phyloP scores from a whole-genome alignment of 2,888 invertebrate genomes.

The Phytoseiulus persimilis region DNA sequence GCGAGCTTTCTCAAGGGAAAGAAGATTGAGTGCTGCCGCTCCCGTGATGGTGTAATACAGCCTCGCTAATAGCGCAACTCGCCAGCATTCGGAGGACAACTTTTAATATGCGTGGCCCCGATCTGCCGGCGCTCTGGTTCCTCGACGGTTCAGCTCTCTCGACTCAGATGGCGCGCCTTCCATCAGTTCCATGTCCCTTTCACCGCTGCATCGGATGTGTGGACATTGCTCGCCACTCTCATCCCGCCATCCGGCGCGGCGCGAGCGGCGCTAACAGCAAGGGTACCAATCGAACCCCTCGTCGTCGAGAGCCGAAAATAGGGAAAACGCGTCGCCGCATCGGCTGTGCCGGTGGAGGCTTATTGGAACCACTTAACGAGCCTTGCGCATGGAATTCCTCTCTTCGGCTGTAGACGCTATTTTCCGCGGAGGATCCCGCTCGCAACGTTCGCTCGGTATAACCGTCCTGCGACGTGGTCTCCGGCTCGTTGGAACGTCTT shows the following conservation, averaged over 20 bases:
- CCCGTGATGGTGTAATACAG: neutral
- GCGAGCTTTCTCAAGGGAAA: neutral
- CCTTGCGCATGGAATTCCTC: neutral
- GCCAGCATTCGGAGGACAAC: constrained; percentile 15
- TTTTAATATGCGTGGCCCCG: constrained; percentile 26
- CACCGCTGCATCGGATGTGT: neutral
- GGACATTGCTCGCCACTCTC: neutral
- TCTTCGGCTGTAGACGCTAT: neutral
- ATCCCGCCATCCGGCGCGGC: neutral
- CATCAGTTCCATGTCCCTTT: neutral
- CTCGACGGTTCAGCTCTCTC: neutral
- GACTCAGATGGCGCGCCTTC: neutral
- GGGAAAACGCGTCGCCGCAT: neutral
- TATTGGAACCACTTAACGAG: neutral
- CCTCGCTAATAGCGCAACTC: neutral
- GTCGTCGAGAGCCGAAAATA: neutral
- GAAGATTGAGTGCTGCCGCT: neutral
- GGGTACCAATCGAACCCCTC: neutral
- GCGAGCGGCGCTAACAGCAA: neutral
- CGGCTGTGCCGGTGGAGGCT: neutral
- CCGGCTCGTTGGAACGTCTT: neutral
- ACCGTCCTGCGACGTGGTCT: neutral
- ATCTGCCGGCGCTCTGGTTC: neutral
- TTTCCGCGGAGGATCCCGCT: too few relatives aligned
- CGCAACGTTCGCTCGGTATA: neutral